Base-by-base conservation (phyloP, 2,113 vertebrate species). In the Phaetusa simplex region DNA sequence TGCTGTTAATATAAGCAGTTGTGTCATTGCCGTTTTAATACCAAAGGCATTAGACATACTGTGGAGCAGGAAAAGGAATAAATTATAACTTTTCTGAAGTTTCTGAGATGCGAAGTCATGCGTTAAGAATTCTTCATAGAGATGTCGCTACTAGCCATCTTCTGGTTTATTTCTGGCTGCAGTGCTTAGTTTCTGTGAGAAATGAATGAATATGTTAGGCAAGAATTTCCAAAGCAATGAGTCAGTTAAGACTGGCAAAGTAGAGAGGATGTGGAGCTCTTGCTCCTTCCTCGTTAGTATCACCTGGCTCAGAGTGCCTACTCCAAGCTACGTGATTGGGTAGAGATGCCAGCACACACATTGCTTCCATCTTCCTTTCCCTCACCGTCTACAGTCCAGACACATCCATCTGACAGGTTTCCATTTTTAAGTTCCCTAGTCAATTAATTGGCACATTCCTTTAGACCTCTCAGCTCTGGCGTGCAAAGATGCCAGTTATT, bases 171-270 rank as follows among this genome's bases (percentile, higher is more conserved):
- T 96, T 96, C 92, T 95, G 79, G 78, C 71, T 95, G 56, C 43
- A 94, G 71, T 61, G 79, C 73, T 91, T 86, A 55, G 72, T 88
- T 93, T 92, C 62, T 80, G 78, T 95, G 86, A 93, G 86, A 91
- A 96, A 73, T 88, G 69, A 94, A 95, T 89, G 93, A 91, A 91
- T 92, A 89, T 73, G 34, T 70, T 95, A 95, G 86, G 78, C 78
- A 89, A 91, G 81, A 95, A 93, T 95, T 95, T 97, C 88, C 73
- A 80, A 96, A 93, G 72, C 76, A 93, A 55, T 94, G 95, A 95
- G 81, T 95, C 94, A 95, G 69, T 95, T 76, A 76, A 84, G 69
- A 65, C 1, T 86, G 93, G 93, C 71, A 72, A 72, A 80, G 58
- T 30, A 78, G 38, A 87, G 56, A 91, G 29, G 61, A 58, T 72